Evolutionary conservation across 2,888 invertebrate genomes (phyloP), one percentile per base, ranked within the genome.

Genomic region (Lycophotia porphyrea): DNA sequence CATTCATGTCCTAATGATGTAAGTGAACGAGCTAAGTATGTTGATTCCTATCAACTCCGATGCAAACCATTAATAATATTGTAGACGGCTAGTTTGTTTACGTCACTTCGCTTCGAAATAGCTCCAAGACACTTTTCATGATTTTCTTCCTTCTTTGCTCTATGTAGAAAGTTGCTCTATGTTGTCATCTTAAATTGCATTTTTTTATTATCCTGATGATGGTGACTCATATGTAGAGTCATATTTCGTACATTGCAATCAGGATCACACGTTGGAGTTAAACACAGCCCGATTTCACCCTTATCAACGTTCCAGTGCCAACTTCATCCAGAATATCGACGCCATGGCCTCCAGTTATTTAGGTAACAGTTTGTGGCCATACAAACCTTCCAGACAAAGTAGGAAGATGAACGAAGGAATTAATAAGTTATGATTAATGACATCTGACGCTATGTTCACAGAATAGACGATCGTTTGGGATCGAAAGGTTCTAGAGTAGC

Each of bases 1-100:
- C 60, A 74, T 80, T 74, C 61, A 81, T 78, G 42, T 47, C 47
- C 72, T 39, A 63, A 55, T 77, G 63, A 72, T 63, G 52, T 55
- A 52, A 49, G 42, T 63, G 72, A 55, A 64, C 44, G 24, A 80
- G 36, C 31, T 61, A 55, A 31, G n/a, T 60, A 55, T 39, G 74
- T 44, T 70, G 52, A 52, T n/a, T 36, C 21, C 21, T 44, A 15
- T 31, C 24, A 34, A 21, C 31, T 47, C n/a, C 7, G 24, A 0
- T 76, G 21, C 47, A 34, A 60, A 60, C 58, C 9, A 3, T 44
- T 34, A 55, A 1, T n/a, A n/a, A 11, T 52, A 60, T 31, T 39
- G 31, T 31, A n/a, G 7, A 5, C 7, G 18, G 5, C 5, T 18
- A 42, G 15, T 39, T 31, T 7, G 36, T 71, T 13, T 39, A 24